A percentile compares a stretch with the other conserved stretches of the same genome.
Conservation (phyloP, 1,140 invertebrate species). For the Oryzaephilus surinamensis region DNA sequence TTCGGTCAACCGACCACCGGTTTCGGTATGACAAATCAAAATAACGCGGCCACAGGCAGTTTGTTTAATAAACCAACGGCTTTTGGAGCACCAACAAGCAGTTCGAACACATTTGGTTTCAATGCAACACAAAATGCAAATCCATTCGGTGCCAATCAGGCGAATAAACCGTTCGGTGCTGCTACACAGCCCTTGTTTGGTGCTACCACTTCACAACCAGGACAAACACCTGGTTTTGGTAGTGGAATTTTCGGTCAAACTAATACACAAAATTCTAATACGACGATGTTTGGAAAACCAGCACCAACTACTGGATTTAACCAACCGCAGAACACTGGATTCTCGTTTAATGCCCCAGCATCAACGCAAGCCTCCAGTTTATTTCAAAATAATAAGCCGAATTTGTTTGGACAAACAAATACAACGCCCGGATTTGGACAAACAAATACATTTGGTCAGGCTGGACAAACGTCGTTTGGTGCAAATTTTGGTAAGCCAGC, state of each 20-base stretch:
- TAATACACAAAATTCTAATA: slow-evolving; percentile 34
- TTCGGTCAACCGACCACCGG: slow-evolving; percentile 31
- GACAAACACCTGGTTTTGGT: slow-evolving; percentile 44
- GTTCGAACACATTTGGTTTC: slow-evolving; percentile 10
- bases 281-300: slow-evolving; percentile 24
- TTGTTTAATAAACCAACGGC: slow-evolving; percentile 19
- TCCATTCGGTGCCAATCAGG: slow-evolving; percentile 17
- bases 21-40: slow-evolving; percentile 28
- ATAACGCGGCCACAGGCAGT: slow-evolving; percentile 38
- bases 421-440: slow-evolving; percentile 33
- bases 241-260: slow-evolving; percentile 67
- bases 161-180: slow-evolving; percentile 33
- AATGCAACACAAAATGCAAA: slow-evolving; percentile 13
- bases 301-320: slow-evolving; percentile 22
- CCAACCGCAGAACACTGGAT: slow-evolving; percentile 15
- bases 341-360: slow-evolving; percentile 19
- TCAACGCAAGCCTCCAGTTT: slow-evolving; percentile 24
- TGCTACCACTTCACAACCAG: slow-evolving; percentile 34
- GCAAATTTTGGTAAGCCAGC: slow-evolving; percentile 33
- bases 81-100: slow-evolving; percentile 31
- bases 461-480: slow-evolving; percentile 30
- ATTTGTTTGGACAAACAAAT: slow-evolving; percentile 38
- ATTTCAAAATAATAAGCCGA: slow-evolving; percentile 33
- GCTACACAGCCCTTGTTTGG: slow-evolving; percentile 42
- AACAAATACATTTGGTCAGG: slow-evolving; percentile 19